These are phyloP conservation scores for Electrona antarctica DNA, from an alignment of 2,113 vertebrate species.

Conservation along the genomic window DNA sequence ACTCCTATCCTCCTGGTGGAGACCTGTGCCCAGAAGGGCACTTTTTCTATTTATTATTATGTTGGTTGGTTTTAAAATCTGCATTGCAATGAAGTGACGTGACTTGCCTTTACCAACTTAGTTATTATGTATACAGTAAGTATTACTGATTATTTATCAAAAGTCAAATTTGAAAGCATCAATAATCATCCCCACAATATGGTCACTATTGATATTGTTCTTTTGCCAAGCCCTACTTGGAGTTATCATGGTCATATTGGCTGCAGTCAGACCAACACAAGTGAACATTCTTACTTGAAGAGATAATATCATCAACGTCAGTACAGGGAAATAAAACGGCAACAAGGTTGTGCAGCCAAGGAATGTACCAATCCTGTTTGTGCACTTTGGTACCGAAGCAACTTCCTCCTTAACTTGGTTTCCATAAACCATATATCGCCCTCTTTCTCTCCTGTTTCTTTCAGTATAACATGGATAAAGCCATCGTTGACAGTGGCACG, in stretches of 20 bases:
- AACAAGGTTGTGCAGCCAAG: background rate
- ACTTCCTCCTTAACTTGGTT: constrained; percentile 34
- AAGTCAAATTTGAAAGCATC: too few species aligned
- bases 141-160: too few species aligned
- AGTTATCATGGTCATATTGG: background rate
- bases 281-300: background rate
- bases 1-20: too few species aligned
- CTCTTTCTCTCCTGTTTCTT: constrained; percentile 21
- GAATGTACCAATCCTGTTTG: constrained; percentile 21
- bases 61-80: too few species aligned
- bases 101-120: too few species aligned
- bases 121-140: too few species aligned
- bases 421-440: constrained; percentile 14
- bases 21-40: too few species aligned
- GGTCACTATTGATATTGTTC: too few species aligned
- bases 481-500: constrained; percentile 97
- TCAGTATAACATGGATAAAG: constrained; percentile 96
- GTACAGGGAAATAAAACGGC: constrained; percentile 10
- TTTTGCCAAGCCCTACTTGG: too few species aligned
- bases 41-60: too few species aligned
- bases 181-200: too few species aligned
- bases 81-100: too few species aligned
- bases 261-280: background rate
- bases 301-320: constrained; percentile 17
- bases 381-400: constrained; percentile 20